phyloP scores from a whole-genome alignment of 2,888 invertebrate species.

The Teleiodes luculella region DNA sequence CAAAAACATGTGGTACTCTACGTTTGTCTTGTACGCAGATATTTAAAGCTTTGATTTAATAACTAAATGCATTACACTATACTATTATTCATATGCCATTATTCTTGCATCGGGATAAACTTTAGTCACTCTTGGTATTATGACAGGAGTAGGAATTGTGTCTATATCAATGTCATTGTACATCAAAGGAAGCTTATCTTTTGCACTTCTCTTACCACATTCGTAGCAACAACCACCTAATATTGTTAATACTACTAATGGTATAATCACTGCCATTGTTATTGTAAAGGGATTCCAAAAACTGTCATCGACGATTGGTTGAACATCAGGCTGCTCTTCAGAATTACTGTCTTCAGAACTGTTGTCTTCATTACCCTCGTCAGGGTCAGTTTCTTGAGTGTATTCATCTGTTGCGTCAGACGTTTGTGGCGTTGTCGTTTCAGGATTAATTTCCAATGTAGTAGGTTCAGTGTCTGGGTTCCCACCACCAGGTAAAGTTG shows the following conservation, averaged over 20 bases:
- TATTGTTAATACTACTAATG: slow-evolving; percentile 28
- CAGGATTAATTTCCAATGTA: not conserved
- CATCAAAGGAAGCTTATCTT: slow-evolving; percentile 18
- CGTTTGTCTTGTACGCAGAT: too few relatives aligned
- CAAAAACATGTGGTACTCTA: too few relatives aligned
- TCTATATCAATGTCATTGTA: slow-evolving; percentile 25
- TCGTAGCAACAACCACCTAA: slow-evolving; percentile 32
- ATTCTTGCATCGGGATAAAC: not conserved
- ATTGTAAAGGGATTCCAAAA: slow-evolving; percentile 43
- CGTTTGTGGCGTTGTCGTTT: slow-evolving; percentile 10
- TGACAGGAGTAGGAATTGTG: slow-evolving; percentile 13
- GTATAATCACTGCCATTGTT: slow-evolving; percentile 27
- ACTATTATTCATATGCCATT: too few relatives aligned
- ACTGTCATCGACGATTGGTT: not conserved
- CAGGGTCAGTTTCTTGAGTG: not conserved
- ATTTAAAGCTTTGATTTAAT: too few relatives aligned
- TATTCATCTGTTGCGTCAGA: too few relatives aligned
- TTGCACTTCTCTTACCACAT: slow-evolving; percentile 32
- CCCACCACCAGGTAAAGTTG: slow-evolving; percentile 8
- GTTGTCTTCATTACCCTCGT: not conserved
- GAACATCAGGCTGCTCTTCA: not conserved
- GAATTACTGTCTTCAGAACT: not conserved
- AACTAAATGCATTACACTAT: too few relatives aligned
- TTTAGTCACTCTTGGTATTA: slow-evolving; percentile 23
- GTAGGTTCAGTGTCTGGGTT: too few relatives aligned